Evolutionary conservation across 2,797 vertebrate species (phyloP).

Genomic region (Basileuterus tristriatus): DNA sequence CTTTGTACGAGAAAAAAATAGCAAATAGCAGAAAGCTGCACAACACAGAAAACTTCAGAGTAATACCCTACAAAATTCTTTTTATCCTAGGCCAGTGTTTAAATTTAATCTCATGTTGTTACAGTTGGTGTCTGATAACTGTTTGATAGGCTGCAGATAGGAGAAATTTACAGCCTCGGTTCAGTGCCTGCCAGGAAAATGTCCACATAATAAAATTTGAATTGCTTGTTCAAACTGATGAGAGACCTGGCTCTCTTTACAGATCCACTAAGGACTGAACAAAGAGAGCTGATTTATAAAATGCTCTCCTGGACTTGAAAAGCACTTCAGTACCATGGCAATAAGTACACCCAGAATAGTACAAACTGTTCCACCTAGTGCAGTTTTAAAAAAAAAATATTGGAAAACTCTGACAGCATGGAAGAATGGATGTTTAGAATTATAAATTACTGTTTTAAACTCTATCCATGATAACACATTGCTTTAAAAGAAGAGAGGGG

Average conservation of each 20-base stretch:
- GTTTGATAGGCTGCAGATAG: not conserved
- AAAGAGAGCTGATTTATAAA: constrained; percentile 14
- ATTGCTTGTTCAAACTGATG: not conserved
- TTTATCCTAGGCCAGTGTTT: not conserved
- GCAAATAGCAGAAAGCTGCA: not conserved
- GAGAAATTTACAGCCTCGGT: not conserved
- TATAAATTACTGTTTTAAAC: not conserved
- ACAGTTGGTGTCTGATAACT: not conserved
- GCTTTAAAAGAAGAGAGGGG: not conserved
- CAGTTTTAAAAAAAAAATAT: not conserved
- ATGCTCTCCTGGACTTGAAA: not conserved
- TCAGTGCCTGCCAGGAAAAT: not conserved
- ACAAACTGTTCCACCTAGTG: not conserved
- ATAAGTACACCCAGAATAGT: not conserved
- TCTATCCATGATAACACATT: not conserved
- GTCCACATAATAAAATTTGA: not conserved
- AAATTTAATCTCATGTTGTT: not conserved
- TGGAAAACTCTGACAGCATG: not conserved
- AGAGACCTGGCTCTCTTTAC: not conserved
- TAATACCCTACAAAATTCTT: not conserved
- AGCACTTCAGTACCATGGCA: not conserved
- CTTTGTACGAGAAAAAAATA: not conserved
- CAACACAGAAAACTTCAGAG: not conserved
- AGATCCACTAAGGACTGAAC: not conserved
- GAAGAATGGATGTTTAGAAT: not conserved